These are phyloP conservation scores for Theropithecus gelada DNA, from an alignment of 2,113 vertebrate species.

Conservation along the genomic window DNA sequence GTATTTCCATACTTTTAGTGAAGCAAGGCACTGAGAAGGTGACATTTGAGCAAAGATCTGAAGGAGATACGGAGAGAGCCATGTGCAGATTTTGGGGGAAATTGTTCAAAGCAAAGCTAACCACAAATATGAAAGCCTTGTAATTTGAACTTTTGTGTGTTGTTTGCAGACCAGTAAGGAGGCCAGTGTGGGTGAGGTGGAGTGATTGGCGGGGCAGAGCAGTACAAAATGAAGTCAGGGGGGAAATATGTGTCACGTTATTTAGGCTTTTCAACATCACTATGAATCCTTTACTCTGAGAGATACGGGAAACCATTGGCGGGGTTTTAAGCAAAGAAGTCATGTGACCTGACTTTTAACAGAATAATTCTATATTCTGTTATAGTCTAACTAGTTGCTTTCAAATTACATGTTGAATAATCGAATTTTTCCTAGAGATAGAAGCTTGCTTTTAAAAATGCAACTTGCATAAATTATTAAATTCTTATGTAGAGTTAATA, in stretches of 20 bases:
- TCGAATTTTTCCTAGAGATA: neutral
- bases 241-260: neutral
- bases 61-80: neutral
- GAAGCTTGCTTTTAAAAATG: neutral
- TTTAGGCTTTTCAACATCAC: neutral
- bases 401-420: conserved; percentile 1
- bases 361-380: neutral
- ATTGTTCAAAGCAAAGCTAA: neutral
- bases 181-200: neutral
- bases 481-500: conserved; percentile 6
- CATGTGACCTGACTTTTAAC: neutral
- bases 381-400: neutral
- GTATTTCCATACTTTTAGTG: neutral
- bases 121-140: neutral
- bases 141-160: neutral
- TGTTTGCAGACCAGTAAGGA: neutral
- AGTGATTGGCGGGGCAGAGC: neutral
- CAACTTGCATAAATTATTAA: conserved; percentile 12
- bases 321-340: neutral
- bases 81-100: neutral
- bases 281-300: neutral
- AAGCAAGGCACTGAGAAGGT: neutral
- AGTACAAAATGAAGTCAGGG: neutral
- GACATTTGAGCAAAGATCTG: neutral
- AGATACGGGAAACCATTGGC: neutral